Percentiles rank a stretch among this genome's conserved stretches.
These are phyloP conservation scores for Paralichthys olivaceus DNA, from an alignment of 2,113 vertebrate species.

Conservation along the genomic window DNA sequence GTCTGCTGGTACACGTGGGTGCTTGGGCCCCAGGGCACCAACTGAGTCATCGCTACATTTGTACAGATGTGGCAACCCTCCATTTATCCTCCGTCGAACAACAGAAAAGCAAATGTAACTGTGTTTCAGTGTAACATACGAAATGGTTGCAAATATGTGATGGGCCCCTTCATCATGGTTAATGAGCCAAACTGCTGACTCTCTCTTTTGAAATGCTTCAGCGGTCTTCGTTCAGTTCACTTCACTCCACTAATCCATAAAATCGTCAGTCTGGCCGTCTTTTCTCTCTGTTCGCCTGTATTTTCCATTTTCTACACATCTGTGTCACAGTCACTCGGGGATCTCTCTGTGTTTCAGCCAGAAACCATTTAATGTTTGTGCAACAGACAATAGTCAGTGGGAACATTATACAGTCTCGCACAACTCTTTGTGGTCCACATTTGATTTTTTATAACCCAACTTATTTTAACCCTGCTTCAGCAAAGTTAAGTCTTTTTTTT, in stretches of 20 bases:
- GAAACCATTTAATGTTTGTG: conserved; percentile 40
- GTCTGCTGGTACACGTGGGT: background rate
- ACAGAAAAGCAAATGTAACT: conserved; percentile 20
- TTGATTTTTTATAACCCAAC: background rate
- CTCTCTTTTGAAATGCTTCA: conserved; percentile 47
- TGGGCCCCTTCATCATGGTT: conserved; percentile 42
- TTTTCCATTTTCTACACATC: conserved; percentile 68
- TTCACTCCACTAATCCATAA: conserved; percentile 66
- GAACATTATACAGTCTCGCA: conserved; percentile 29
- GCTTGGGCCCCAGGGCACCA: background rate
- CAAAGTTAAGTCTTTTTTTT: no score
- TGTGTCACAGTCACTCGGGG: conserved; percentile 56
- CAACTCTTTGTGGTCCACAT: background rate
- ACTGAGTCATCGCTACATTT: background rate
- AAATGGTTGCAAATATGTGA: conserved; percentile 39
- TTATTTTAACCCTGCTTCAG: background rate
- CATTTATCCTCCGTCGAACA: background rate
- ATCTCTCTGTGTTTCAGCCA: conserved; percentile 40
- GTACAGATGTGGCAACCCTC: background rate
- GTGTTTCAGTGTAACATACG: conserved; percentile 26
- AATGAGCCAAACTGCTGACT: conserved; percentile 61
- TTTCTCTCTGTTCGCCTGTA: conserved; percentile 46
- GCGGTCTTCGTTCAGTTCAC: conserved; percentile 43
- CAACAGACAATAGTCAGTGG: conserved; percentile 38
- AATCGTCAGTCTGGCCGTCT: conserved; percentile 44